Conservation (phyloP, 2,797 vertebrate species). For the Labroides dimidiatus region DNA sequence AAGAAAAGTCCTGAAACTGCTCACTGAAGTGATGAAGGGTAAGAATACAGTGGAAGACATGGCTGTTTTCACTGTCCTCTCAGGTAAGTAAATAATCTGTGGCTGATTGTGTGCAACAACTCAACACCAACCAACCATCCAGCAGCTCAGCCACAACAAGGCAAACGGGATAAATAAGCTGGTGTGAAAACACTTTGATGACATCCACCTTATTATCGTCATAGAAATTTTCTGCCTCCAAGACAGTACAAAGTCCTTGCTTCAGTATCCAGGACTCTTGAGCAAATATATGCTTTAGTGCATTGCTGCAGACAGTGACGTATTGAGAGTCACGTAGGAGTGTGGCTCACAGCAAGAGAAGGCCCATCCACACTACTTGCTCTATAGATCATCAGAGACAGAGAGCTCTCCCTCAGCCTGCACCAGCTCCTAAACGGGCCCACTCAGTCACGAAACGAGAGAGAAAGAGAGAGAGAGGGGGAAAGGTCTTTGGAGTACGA, state of each 20-base stretch:
- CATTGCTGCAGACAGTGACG: slow-evolving; percentile 78
- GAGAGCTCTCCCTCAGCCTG: slow-evolving; percentile 63
- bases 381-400: slow-evolving; percentile 79
- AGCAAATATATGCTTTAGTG: slow-evolving; percentile 78
- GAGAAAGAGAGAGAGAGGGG: slow-evolving; percentile 62
- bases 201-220: slow-evolving; percentile 72
- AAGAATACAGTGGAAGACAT: too few species aligned
- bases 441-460: slow-evolving; percentile 68
- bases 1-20: too few species aligned
- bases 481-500: slow-evolving; percentile 31
- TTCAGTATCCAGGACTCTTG: slow-evolving; percentile 52
- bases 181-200: slow-evolving; percentile 50
- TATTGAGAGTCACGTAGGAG: slow-evolving; percentile 70
- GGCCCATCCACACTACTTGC: slow-evolving; percentile 68
- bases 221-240: slow-evolving; percentile 71
- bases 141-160: slow-evolving; percentile 33
- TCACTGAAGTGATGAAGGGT: too few species aligned
- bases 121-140: slow-evolving; percentile 17
- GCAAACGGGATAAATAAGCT: slow-evolving; percentile 50
- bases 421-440: slow-evolving; percentile 45
- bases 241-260: slow-evolving; percentile 65
- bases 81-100: slow-evolving; percentile 43
- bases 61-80: slow-evolving; percentile 17
- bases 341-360: slow-evolving; percentile 74
- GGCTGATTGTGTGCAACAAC: too few species aligned